Evolutionary conservation across 2,888 invertebrate species (phyloP), one percentile per base, ranked within the genome.

Genomic region (Acleris cristana): DNA sequence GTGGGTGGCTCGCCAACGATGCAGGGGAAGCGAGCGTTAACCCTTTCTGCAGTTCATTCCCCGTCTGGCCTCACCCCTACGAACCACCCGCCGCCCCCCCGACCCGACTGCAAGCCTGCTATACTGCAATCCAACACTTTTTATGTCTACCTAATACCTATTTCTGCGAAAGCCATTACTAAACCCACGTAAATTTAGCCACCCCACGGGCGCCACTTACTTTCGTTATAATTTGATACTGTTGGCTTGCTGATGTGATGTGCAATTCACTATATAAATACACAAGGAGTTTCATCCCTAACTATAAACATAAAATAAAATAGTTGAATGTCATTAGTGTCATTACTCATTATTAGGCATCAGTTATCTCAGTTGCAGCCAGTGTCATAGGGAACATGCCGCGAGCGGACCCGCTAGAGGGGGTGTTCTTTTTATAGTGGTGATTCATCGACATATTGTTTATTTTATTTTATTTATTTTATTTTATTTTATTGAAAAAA

Each of bases 41-140:
- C 85, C 94, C 94, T 84, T 94, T 92, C 86, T 93, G 90, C 92
- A 94, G 94, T 92, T 94, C 93, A 91, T 94, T 93, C 90, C 90
- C 92, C 89, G 93, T 94, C 93, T 94, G 92, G 93, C 93, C 93
- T 90, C 93, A 93, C 90, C 93, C 93, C 90, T 80, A 77, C 73
- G 76, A 70, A 64, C 83, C 84, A 74, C 89, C 87, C 83, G 74
- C 84, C 77, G 77, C 80, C 77, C 83, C 83, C 85, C 72, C 77
- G 82, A 79, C 83, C 79, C 84, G 82, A 80, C 85, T 89, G 87
- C 88, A 86, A 80, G 83, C 81, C 80, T 84, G 81, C 83, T 81
- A 82, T 82, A 84, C 84, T 88, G 88, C 88, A 79, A 87, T 82
- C 80, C 79, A 83, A 84, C 84, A 81, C 78, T 83, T 86, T 83